A percentile compares a stretch with the other conserved stretches of the same genome.
Evolutionary conservation across 2,797 vertebrate species (phyloP).

Genomic region (Gastrophryne carolinensis): DNA sequence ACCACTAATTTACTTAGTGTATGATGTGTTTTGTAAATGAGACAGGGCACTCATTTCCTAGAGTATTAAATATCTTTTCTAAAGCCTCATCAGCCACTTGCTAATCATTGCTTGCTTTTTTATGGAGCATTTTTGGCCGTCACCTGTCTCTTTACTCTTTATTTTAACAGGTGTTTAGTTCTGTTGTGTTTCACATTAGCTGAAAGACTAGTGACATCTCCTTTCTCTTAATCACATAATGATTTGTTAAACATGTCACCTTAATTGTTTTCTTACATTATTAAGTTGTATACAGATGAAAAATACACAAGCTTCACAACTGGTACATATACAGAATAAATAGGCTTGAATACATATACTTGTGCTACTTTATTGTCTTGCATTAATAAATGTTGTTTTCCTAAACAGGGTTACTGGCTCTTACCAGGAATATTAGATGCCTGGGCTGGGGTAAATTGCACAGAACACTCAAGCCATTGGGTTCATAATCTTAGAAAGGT

Average conservation of each 20-base stretch:
- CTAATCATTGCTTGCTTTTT: constrained; percentile 2
- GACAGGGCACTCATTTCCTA: constrained; percentile 23
- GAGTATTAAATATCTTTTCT: constrained; percentile 39
- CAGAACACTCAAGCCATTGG: no score
- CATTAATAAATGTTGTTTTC: no score
- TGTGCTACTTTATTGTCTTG: not conserved
- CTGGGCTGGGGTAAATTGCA: no score
- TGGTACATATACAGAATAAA: not conserved
- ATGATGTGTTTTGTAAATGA: constrained; percentile 32
- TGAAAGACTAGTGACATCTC: constrained; percentile 21
- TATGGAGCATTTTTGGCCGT: constrained; percentile 14
- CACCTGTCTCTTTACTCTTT: constrained; percentile 40
- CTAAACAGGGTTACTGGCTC: no score
- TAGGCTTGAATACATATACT: not conserved
- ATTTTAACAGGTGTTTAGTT: constrained; percentile 46
- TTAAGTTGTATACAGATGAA: not conserved
- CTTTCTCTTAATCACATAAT: constrained; percentile 38
- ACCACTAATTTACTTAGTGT: constrained; percentile 16
- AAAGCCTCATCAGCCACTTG: constrained; percentile 7
- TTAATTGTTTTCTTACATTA: constrained; percentile 26
- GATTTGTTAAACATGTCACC: constrained; percentile 39
- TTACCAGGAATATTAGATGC: no score
- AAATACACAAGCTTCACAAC: constrained; percentile 2
- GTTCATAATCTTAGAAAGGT: no score
- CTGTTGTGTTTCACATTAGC: constrained; percentile 6